Evolutionary conservation across 2,113 vertebrate species (phyloP), one percentile per base, ranked within the genome.

Genomic region (Probosciger aterrimus): DNA sequence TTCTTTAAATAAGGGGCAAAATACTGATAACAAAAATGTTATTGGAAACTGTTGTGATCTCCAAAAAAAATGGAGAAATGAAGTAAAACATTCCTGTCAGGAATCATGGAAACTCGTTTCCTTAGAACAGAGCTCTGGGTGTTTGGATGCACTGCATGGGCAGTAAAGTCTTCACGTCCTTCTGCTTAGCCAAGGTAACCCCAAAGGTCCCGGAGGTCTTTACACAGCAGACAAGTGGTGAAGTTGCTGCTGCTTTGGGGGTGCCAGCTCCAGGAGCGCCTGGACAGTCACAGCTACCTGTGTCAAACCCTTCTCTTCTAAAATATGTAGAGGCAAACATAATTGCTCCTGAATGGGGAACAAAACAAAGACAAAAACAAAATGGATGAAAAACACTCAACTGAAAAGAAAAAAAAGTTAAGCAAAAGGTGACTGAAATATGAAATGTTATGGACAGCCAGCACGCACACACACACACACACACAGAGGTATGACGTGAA

Each of bases 271-370:
- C 96, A 99, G 98, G 97, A 99, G 98, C 33, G 99, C 98, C 81
- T 98, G 97, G 60, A 99, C 99, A 15, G 99, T 99, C 93, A 98
- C 98, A 23, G 99, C 99, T 94, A 99, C 99, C 98, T 99, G 99
- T 96, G 98, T 97, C 98, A 99, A 98, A 95, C 99, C 99, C 93
- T 98, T 98, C 98, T 99, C 99, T 98, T 99, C 99, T 98, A 99
- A 98, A 98, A 99, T 99, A 98, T 99, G 99, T 49, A 99, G 99
- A 97, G 99, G 99, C 97, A 99, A 99, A 98, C 99, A 99, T 97
- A 99, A 98, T 97, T 98, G 98, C 95, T 98, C 99, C 99, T 99
- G 97, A 90, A 97, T 97, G 96, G 98, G 97, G 96, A 97, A 97
- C 57, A 96, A 94, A 97, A 98, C 85, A 97, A 96, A 96, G 96